phyloP scores from a whole-genome alignment of 2,888 invertebrate species.

The Microplitis deprimator region DNA sequence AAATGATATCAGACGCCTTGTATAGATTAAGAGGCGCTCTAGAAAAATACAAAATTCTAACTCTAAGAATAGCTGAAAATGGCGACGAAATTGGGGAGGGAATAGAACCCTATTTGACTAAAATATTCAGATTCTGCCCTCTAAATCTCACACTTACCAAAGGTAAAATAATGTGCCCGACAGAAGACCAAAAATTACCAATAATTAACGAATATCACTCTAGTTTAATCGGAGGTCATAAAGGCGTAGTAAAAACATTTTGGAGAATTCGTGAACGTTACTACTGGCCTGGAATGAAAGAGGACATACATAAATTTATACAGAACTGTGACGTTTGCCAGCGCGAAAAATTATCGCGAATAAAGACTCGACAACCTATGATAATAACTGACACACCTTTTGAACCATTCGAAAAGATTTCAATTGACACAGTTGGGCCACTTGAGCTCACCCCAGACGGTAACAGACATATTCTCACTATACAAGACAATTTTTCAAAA shows the following conservation, averaged over 20 bases:
- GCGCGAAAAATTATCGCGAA: too few relatives aligned
- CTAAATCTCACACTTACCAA: slow-evolving; percentile 21
- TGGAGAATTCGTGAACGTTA: slow-evolving; percentile 41
- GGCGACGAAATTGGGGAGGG: neutral
- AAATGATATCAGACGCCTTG: neutral
- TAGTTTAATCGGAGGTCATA: slow-evolving; percentile 48
- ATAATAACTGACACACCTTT: too few relatives aligned
- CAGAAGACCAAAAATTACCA: neutral
- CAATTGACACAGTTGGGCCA: slow-evolving; percentile 43
- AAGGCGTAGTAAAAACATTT: slow-evolving; percentile 48
- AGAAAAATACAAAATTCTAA: neutral
- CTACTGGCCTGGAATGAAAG: slow-evolving; percentile 47
- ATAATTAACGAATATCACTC: slow-evolving; percentile 45
- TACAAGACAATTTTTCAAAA: slow-evolving; percentile 31
- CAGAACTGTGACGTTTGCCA: too few relatives aligned
- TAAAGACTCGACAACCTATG: too few relatives aligned
- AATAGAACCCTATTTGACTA: too few relatives aligned
- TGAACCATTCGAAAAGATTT: too few relatives aligned
- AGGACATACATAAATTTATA: slow-evolving; percentile 44
- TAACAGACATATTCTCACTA: slow-evolving; percentile 36
- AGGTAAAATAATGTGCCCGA: slow-evolving; percentile 22
- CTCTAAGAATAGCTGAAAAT: neutral
- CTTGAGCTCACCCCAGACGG: slow-evolving; percentile 28
- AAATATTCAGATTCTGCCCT: neutral
- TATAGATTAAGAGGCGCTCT: neutral